phyloP scores from a whole-genome alignment of 1,140 invertebrate genomes.

The Drosophila setifemur region DNA sequence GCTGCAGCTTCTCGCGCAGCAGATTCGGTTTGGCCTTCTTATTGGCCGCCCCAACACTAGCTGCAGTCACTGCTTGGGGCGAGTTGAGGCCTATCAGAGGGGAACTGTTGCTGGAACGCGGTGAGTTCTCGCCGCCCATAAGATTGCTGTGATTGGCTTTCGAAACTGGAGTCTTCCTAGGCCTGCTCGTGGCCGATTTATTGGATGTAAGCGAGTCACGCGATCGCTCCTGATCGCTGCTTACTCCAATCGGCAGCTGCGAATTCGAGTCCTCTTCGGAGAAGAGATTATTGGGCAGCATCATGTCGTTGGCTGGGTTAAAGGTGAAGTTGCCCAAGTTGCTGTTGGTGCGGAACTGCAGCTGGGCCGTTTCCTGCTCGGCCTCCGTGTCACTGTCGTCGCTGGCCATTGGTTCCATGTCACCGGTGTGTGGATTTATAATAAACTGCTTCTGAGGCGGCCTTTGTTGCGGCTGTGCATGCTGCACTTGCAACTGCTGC shows the following conservation, averaged over 20 bases:
- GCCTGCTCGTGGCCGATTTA: conserved; percentile 71
- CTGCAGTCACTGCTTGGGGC: conserved; percentile 9
- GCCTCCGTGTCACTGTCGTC: conserved; percentile 84
- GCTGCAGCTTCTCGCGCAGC: conserved; percentile 72
- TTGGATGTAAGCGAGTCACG: conserved; percentile 74
- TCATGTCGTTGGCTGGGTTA: conserved; percentile 83
- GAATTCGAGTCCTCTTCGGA: conserved; percentile 84
- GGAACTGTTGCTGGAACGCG: conserved; percentile 62
- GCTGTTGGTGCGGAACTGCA: conserved; percentile 50
- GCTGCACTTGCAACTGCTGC: conserved; percentile 50
- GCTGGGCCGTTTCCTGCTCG: conserved; percentile 69
- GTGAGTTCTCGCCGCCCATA: conserved; percentile 38
- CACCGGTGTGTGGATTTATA: conserved; percentile 93
- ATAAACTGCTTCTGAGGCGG: conserved; percentile 88
- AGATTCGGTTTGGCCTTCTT: conserved; percentile 77
- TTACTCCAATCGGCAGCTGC: conserved; percentile 66
- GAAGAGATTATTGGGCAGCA: conserved; percentile 85
- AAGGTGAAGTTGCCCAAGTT: conserved; percentile 74
- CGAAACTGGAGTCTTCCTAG: conserved; percentile 44
- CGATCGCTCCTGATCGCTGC: conserved; percentile 84
- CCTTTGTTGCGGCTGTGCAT: conserved; percentile 36
- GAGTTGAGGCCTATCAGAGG: conserved; percentile 46
- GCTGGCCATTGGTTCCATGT: conserved; percentile 91
- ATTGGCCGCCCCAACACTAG: background rate
- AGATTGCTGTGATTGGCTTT: conserved; percentile 48